A percentile compares a stretch with the other conserved stretches of the same genome.
phyloP scores from a whole-genome alignment of 2,797 vertebrate species.

The Hydrophis major region DNA sequence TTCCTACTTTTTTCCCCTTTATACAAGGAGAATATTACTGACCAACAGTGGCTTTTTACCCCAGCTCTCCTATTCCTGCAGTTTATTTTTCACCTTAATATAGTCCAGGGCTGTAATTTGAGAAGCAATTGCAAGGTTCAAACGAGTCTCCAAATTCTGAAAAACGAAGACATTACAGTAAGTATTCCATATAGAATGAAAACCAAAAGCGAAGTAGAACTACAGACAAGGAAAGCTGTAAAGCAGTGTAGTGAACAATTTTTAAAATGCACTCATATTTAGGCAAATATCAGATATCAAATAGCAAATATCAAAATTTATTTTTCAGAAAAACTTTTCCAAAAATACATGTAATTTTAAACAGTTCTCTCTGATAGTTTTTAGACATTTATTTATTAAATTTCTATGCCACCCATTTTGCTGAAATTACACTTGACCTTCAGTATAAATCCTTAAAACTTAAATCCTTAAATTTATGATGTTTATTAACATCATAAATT shows the following conservation, averaged over 20 bases:
- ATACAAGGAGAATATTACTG: not conserved
- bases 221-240: not conserved
- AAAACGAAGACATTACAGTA: constrained; percentile 29
- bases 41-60: not conserved
- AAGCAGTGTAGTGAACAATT: not conserved
- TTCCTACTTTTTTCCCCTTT: not conserved
- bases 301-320: no score
- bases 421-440: no score
- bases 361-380: no score
- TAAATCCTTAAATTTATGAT: no score
- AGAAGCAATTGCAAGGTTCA: constrained; percentile 57
- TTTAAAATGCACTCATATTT: not conserved
- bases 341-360: no score
- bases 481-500: no score
- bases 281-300: not conserved
- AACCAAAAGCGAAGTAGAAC: not conserved
- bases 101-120: constrained; percentile 67
- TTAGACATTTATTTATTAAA: no score
- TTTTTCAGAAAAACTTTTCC: no score
- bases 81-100: constrained; percentile 57
- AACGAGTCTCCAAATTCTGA: constrained; percentile 65
- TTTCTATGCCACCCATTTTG: no score
- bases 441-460: no score
- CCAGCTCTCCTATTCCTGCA: not conserved
- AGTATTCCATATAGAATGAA: not conserved